Conservation (phyloP, 2,113 vertebrate species). For the Dendropsophus ebraccatus region DNA sequence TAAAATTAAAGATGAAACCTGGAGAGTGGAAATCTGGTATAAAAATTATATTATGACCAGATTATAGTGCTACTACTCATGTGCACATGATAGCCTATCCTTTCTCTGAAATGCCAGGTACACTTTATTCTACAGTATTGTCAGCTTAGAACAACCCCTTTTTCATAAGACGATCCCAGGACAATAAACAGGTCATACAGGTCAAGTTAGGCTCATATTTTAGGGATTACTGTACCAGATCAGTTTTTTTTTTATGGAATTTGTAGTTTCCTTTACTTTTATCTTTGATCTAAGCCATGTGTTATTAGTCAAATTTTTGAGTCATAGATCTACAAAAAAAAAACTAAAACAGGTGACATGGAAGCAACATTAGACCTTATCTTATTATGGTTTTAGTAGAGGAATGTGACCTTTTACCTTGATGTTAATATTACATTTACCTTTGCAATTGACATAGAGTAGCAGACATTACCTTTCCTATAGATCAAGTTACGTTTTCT, state of each 20-base stretch:
- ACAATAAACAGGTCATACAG: neutral
- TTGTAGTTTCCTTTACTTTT: neutral
- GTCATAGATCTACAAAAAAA: neutral
- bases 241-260: neutral
- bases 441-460: conserved; percentile 5
- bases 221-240: neutral
- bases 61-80: too few species aligned
- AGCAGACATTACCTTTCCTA: neutral
- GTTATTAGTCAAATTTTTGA: neutral
- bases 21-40: too few species aligned
- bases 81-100: too few species aligned
- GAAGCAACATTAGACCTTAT: neutral
- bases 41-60: too few species aligned
- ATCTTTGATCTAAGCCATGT: neutral
- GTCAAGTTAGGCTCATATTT: conserved; percentile 2
- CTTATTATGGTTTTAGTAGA: neutral
- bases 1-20: too few species aligned
- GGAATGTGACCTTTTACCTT: conserved; percentile 37
- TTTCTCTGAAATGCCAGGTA: too few species aligned
- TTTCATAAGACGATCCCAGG: neutral
- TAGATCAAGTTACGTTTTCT: neutral
- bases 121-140: too few species aligned
- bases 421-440: conserved; percentile 18
- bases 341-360: conserved; percentile 2
- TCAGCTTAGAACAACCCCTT: neutral